These are phyloP conservation scores for Poecile atricapillus DNA, from an alignment of 2,113 vertebrate genomes.

Conservation along the genomic window DNA sequence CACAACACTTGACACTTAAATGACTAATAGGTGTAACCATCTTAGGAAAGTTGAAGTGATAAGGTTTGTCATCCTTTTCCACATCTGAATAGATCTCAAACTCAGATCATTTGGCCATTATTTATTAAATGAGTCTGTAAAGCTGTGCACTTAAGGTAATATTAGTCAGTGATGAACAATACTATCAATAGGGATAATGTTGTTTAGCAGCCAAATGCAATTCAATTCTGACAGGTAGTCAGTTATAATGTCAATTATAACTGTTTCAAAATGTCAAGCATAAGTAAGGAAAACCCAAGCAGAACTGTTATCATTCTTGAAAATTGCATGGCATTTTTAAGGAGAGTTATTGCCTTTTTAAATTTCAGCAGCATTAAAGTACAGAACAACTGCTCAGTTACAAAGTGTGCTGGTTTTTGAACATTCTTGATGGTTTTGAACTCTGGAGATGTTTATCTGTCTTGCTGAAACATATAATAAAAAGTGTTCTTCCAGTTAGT, in stretches of 20 bases:
- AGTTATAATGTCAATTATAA: constrained; percentile 25
- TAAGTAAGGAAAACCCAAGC: constrained; percentile 25
- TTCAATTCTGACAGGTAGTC: neutral
- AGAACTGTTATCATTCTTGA: neutral
- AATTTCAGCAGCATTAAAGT: constrained; percentile 9
- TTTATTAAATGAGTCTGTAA: neutral
- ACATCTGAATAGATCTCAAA: neutral
- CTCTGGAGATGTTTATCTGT: constrained; percentile 20
- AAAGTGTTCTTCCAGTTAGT: constrained; percentile 15
- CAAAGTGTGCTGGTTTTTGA: neutral
- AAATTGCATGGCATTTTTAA: constrained; percentile 40
- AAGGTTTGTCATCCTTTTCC: neutral
- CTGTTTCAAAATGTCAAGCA: constrained; percentile 28
- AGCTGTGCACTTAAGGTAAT: neutral
- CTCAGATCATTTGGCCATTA: neutral
- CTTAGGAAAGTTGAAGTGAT: neutral
- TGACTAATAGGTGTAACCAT: neutral
- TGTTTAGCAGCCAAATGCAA: constrained; percentile 5
- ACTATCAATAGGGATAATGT: neutral
- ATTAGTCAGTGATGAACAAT: constrained; percentile 4
- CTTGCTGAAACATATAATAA: constrained; percentile 25
- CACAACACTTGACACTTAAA: neutral
- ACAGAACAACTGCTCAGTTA: neutral
- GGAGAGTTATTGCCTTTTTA: neutral
- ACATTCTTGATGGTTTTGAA: neutral